Evolutionary conservation across 1,140 invertebrate species (phyloP), one percentile per base, ranked within the genome.

Genomic region (Drosophila nigromelanica): DNA sequence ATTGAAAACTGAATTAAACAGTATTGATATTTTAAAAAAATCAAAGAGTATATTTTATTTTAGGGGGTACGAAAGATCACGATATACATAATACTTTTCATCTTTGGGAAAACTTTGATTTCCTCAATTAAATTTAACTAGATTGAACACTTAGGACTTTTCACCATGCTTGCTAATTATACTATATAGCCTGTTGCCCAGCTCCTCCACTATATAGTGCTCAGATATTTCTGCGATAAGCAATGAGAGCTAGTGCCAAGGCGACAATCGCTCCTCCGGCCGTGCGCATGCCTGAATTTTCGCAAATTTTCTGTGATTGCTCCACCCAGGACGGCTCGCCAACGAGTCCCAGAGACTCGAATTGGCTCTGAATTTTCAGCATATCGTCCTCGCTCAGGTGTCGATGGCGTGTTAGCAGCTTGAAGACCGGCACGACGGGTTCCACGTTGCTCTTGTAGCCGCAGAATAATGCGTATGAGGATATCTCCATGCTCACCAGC

Each of bases 361-460:
- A 54, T 12, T 48, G n/a, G 4, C 47, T 0, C 35, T 60, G 8
- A 3, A 73, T 40, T 0, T 1, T 1, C 0, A 1, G 10, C 39
- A 11, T 59, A 0, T 59, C 3, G 0, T 47, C 47, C 0, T 0
- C 3, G 7, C 0, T 40, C 4, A 60, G 39, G 2, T 42, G 45
- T 0, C 55, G 54, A 4, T 60, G 5, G 14, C 70, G 70, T 6
- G 70, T 60, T 10, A 56, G 24, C 1, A 73, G 15, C 47, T 68
- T 73, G n/a, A 18, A 54, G 14, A 35, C 5, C 12, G 15, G 39
- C n/a, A 15, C 2, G 3, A 15, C 2, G 4, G 12, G 3, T 1
- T 1, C 12, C 3, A 6, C 14, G 39, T 15, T 24, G 21, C 2
- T 11, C 30, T 10, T 15, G 15, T 68, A 59, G 14, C 48, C 70